phyloP scores from a whole-genome alignment of 2,797 vertebrate genomes.

The Phrynocephalus vlangalii region DNA sequence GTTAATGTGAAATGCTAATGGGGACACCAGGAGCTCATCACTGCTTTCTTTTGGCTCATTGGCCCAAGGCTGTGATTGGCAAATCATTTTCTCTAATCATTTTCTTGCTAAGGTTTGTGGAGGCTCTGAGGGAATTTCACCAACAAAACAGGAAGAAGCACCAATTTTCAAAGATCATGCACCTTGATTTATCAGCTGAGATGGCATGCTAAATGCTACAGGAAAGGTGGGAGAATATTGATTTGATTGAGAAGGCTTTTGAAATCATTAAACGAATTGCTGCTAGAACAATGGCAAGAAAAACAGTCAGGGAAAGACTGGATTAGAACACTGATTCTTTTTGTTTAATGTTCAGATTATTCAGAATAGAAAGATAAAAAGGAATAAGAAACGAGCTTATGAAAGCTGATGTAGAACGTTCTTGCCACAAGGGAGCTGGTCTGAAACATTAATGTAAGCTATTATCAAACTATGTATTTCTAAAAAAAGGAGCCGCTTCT shows the following conservation, averaged over 20 bases:
- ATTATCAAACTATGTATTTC: background rate
- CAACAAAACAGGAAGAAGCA: background rate
- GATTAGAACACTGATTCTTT: slow-evolving; percentile 21
- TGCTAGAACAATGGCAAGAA: background rate
- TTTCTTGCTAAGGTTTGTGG: too few relatives aligned
- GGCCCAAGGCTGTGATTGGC: background rate
- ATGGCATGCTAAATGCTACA: slow-evolving; percentile 27
- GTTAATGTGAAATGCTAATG: background rate
- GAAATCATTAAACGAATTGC: slow-evolving; percentile 24
- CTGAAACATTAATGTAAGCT: slow-evolving; percentile 13
- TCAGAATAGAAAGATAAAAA: slow-evolving; percentile 19
- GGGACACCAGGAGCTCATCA: background rate
- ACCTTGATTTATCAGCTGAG: background rate
- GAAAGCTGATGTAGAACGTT: background rate
- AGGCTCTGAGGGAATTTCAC: background rate
- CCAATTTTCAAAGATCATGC: background rate
- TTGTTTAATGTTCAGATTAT: slow-evolving; percentile 11
- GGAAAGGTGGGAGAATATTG: slow-evolving; percentile 17
- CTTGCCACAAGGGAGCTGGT: background rate
- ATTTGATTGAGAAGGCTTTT: slow-evolving; percentile 6
- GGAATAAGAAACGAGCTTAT: slow-evolving; percentile 3
- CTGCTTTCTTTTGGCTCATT: background rate
- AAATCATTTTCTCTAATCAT: background rate
- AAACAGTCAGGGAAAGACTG: slow-evolving; percentile 35
- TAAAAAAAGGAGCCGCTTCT: background rate